Evolutionary conservation across 2,888 invertebrate genomes (phyloP).

Genomic region (Timandra comae): DNA sequence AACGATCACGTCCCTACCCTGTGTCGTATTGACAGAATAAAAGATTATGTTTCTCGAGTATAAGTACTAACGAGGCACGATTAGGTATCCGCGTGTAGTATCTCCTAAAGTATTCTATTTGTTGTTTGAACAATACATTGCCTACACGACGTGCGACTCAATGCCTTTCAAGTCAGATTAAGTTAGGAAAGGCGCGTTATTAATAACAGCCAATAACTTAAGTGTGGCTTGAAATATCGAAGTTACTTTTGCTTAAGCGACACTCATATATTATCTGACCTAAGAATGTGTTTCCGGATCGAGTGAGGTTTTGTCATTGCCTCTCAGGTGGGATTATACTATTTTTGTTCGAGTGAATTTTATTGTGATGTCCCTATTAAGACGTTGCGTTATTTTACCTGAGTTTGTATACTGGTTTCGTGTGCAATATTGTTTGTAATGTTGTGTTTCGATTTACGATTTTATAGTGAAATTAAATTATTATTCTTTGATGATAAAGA

Average conservation of each 20-base stretch:
- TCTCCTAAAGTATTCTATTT: constrained; percentile 48
- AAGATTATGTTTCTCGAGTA: constrained; percentile 14
- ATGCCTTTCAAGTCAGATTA: constrained; percentile 74
- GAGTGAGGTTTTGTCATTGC: constrained; percentile 54
- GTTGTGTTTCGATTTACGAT: too few species aligned
- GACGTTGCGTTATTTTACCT: constrained; percentile 21
- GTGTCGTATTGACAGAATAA: constrained; percentile 17
- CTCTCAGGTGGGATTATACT: constrained; percentile 41
- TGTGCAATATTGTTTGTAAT: too few species aligned
- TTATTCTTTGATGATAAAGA: too few species aligned
- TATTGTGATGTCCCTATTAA: constrained; percentile 26
- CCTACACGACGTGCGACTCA: constrained; percentile 61
- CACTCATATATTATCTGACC: constrained; percentile 62
- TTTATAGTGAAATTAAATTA: too few species aligned
- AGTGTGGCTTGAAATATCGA: constrained; percentile 68
- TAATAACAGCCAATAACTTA: constrained; percentile 74
- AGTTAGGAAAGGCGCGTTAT: constrained; percentile 70
- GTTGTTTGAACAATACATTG: constrained; percentile 57
- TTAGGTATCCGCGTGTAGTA: constrained; percentile 14
- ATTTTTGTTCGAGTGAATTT: constrained; percentile 31
- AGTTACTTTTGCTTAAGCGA: constrained; percentile 72
- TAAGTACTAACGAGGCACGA: constrained; percentile 14
- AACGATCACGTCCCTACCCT: constrained; percentile 11
- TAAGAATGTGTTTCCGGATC: constrained; percentile 73
- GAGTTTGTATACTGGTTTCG: too few species aligned